A percentile compares a stretch with the other conserved stretches of the same genome.
These are phyloP conservation scores for Melanotaenia maccullochi DNA, from an alignment of 2,797 vertebrate genomes.

Conservation along the genomic window DNA sequence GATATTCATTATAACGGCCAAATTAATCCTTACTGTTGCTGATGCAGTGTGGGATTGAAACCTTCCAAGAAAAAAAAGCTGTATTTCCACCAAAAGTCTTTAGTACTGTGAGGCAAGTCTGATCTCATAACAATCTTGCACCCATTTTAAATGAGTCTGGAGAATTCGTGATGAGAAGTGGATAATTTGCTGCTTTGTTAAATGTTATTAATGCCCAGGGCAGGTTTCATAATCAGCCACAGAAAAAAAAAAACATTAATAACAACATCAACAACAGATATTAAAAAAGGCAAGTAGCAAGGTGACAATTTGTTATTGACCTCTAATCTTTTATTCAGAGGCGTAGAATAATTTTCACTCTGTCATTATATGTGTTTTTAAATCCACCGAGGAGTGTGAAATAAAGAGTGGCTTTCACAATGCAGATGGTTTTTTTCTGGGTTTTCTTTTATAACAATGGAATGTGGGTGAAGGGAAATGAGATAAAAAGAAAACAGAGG, in stretches of 20 bases:
- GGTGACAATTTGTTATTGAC: conserved; percentile 13
- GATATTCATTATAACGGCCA: background rate
- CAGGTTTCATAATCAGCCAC: conserved; percentile 32
- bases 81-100: conserved; percentile 5
- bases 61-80: background rate
- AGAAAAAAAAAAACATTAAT: conserved; percentile 16
- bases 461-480: background rate
- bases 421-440: background rate
- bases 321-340: background rate
- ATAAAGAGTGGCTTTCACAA: conserved; percentile 15
- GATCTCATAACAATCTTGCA: conserved; percentile 14
- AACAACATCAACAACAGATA: conserved; percentile 17
- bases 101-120: conserved; percentile 13
- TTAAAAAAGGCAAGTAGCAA: conserved; percentile 16
- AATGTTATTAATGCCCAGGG: conserved; percentile 36
- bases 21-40: conserved; percentile 1
- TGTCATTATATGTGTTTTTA: conserved; percentile 3
- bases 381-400: background rate
- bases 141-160: conserved; percentile 16
- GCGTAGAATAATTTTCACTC: background rate
- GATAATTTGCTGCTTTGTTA: conserved; percentile 38
- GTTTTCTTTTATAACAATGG: conserved; percentile 11
- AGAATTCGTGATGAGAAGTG: conserved; percentile 18
- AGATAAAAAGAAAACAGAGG: background rate
- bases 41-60: conserved; percentile 12